phyloP scores from a whole-genome alignment of 1,140 invertebrate genomes.

The Octopus sinensis region DNA sequence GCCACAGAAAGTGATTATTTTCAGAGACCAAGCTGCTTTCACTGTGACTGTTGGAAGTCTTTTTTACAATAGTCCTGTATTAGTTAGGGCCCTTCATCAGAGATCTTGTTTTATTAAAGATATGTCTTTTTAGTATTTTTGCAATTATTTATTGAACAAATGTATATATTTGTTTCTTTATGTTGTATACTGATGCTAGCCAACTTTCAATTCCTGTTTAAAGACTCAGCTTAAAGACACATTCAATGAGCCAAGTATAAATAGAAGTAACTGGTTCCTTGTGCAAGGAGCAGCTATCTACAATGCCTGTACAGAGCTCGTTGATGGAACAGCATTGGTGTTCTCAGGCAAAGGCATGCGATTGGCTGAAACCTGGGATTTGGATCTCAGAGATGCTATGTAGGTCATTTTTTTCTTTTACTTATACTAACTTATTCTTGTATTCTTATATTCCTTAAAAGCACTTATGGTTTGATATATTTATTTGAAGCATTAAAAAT shows the following conservation, averaged over 20 bases:
- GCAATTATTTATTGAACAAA: too few relatives aligned
- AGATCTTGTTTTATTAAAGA: too few relatives aligned
- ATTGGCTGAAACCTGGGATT: constrained; percentile 45
- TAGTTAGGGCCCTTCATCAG: too few relatives aligned
- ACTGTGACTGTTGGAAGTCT: too few relatives aligned
- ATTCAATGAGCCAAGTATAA: constrained; percentile 41
- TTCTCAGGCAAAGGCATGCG: constrained; percentile 50
- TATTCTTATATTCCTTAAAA: too few relatives aligned
- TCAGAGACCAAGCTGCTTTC: too few relatives aligned
- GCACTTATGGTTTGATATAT: background rate
- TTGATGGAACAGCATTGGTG: constrained; percentile 49
- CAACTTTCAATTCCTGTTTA: constrained; percentile 26
- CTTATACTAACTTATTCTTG: background rate
- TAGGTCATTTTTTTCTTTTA: constrained; percentile 25
- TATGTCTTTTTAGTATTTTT: too few relatives aligned
- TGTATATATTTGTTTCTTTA: too few relatives aligned
- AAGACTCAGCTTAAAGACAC: constrained; percentile 54
- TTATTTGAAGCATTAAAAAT: background rate
- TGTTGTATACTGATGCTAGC: too few relatives aligned
- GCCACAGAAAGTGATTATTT: too few relatives aligned
- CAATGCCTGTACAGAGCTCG: constrained; percentile 40
- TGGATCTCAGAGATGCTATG: constrained; percentile 55
- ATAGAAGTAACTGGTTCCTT: constrained; percentile 47
- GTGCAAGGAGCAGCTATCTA: constrained; percentile 50
- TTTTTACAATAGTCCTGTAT: too few relatives aligned